Conservation (phyloP, 2,888 invertebrate species). For the Matsumyia berberina region DNA sequence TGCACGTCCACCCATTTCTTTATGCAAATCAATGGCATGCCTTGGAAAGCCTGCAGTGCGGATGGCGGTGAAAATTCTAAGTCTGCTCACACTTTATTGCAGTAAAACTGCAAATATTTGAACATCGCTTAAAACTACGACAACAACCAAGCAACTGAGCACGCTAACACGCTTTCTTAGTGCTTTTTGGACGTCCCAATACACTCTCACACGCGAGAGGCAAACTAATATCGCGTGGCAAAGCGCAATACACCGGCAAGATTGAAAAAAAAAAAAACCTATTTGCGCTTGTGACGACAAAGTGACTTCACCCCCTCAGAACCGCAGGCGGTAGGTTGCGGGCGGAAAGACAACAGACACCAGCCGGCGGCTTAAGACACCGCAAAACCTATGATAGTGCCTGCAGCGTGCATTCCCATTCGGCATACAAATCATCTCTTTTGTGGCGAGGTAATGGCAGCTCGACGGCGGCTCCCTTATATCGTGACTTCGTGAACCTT, state of each 20-base stretch:
- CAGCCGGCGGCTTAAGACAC: slow-evolving; percentile 33
- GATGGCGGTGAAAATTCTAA: slow-evolving; percentile 48
- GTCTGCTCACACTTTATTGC: slow-evolving; percentile 75
- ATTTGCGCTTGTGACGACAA: slow-evolving; percentile 69
- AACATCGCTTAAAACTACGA: slow-evolving; percentile 74
- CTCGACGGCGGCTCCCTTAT: slow-evolving; percentile 50
- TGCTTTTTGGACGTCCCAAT: slow-evolving; percentile 48
- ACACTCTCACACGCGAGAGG: slow-evolving; percentile 55
- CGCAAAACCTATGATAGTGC: slow-evolving; percentile 36
- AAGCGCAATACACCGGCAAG: slow-evolving; percentile 51
- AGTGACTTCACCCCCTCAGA: slow-evolving; percentile 60
- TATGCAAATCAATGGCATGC: slow-evolving; percentile 67
- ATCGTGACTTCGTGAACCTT: slow-evolving; percentile 72
- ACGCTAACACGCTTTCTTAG: slow-evolving; percentile 50
- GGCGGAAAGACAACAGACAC: slow-evolving; percentile 43
- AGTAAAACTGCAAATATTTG: slow-evolving; percentile 73
- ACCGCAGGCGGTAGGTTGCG: slow-evolving; percentile 19
- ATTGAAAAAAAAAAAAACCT: slow-evolving; percentile 24
- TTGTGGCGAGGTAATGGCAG: slow-evolving; percentile 51
- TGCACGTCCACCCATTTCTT: slow-evolving; percentile 57
- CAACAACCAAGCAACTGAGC: slow-evolving; percentile 58
- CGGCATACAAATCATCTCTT: slow-evolving; percentile 69
- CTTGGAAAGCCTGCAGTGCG: slow-evolving; percentile 39
- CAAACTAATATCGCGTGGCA: slow-evolving; percentile 73
- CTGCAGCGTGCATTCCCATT: slow-evolving; percentile 55